Conservation (phyloP, 1,140 invertebrate species). For the Phocides pigmalion region DNA sequence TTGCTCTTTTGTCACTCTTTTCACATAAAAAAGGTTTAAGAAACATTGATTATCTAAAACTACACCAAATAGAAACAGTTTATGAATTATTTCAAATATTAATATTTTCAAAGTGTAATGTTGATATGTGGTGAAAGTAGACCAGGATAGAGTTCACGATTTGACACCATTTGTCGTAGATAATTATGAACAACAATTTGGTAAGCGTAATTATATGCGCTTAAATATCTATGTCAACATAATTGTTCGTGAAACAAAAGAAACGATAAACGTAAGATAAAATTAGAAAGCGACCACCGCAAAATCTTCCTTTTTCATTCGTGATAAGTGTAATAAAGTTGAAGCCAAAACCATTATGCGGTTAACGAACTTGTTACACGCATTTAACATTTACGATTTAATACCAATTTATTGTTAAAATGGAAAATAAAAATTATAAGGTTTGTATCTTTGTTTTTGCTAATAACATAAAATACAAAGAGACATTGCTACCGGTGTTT, state of each 20-base stretch:
- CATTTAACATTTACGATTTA: background rate
- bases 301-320: background rate
- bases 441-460: too few relatives aligned
- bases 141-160: background rate
- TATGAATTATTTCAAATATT: background rate
- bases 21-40: too few relatives aligned
- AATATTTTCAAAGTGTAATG: background rate
- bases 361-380: background rate
- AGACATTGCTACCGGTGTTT: too few relatives aligned
- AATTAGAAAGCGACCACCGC: background rate
- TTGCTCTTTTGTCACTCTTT: too few relatives aligned
- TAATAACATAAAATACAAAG: too few relatives aligned
- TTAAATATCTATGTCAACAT: background rate
- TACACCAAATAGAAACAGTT: background rate
- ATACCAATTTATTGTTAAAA: slow-evolving; percentile 1
- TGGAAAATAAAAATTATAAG: background rate
- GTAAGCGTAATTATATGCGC: background rate
- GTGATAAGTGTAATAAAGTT: background rate
- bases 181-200: background rate
- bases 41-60: too few relatives aligned
- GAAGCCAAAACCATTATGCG: background rate
- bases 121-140: background rate
- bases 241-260: background rate
- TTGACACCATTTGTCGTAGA: background rate
- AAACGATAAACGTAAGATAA: background rate